Percentiles rank a stretch among this genome's conserved stretches.
These are phyloP conservation scores for Heliornis fulica DNA, from an alignment of 2,113 vertebrate species.

Conservation along the genomic window DNA sequence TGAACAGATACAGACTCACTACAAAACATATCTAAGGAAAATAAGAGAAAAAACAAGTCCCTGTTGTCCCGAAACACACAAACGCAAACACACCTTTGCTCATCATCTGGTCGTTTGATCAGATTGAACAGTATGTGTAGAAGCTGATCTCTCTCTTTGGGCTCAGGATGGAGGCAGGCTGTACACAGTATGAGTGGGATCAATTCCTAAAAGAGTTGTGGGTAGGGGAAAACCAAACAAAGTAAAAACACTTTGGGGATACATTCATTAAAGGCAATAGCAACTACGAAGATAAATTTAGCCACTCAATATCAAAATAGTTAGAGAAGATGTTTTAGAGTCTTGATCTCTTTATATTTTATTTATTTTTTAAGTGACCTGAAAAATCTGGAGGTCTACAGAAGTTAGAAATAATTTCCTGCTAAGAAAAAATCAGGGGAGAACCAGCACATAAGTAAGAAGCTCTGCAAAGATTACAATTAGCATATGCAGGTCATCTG, in stretches of 20 bases:
- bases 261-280: neutral
- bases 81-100: constrained; percentile 84
- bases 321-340: neutral
- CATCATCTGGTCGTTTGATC: constrained; percentile 98
- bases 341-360: neutral
- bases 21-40: neutral
- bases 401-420: constrained; percentile 1
- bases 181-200: constrained; percentile 97
- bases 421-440: neutral
- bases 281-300: neutral
- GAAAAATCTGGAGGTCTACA: neutral
- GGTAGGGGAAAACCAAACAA: constrained; percentile 55
- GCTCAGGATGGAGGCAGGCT: constrained; percentile 95
- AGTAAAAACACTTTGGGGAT: constrained; percentile 40
- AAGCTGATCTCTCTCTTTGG: constrained; percentile 97
- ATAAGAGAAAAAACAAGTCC: neutral
- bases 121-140: constrained; percentile 98
- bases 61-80: neutral
- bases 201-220: constrained; percentile 82
- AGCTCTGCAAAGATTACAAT: neutral
- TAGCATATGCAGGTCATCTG: neutral
- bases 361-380: neutral
- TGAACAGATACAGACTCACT: neutral
- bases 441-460: neutral
- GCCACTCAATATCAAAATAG: neutral